Conservation (phyloP, 2,797 vertebrate genomes). For the Amblyopsis hoosieri region DNA sequence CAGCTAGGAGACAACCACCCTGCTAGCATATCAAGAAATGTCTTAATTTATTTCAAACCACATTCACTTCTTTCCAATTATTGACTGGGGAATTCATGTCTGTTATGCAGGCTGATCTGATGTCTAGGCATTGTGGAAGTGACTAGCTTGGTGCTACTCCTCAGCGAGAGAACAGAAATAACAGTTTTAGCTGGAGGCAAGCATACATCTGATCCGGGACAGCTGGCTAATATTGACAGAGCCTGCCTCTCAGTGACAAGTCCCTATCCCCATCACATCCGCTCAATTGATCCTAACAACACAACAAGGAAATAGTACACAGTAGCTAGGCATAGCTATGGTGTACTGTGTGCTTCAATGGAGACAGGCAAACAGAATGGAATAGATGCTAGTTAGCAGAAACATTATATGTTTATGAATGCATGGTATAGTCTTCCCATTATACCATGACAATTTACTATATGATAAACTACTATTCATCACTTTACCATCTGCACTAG, state of each 20-base stretch:
- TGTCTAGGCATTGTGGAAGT: conserved; percentile 32
- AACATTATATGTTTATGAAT: conserved; percentile 2
- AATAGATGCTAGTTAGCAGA: conserved; percentile 20
- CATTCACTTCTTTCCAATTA: conserved; percentile 22
- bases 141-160: conserved; percentile 29
- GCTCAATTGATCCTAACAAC: conserved; percentile 32
- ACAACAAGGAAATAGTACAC: conserved; percentile 39
- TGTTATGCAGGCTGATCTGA: conserved; percentile 6
- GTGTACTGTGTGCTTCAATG: conserved; percentile 9
- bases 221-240: conserved; percentile 66
- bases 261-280: conserved; percentile 47
- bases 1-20: too few species aligned
- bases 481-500: too few species aligned
- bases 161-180: conserved; percentile 45
- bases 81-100: not conserved
- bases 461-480: too few species aligned
- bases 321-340: conserved; percentile 10
- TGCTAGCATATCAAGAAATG: too few species aligned
- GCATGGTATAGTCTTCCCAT: too few species aligned
- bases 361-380: conserved; percentile 15
- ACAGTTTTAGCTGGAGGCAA: conserved; percentile 51
- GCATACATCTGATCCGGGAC: conserved; percentile 47
- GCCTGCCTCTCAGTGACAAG: conserved; percentile 54
- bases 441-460: too few species aligned
- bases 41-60: not conserved